Percentiles rank a stretch among this genome's conserved stretches.
These are phyloP conservation scores for Dinomys branickii DNA, from an alignment of 2,113 vertebrate genomes.

Conservation along the genomic window DNA sequence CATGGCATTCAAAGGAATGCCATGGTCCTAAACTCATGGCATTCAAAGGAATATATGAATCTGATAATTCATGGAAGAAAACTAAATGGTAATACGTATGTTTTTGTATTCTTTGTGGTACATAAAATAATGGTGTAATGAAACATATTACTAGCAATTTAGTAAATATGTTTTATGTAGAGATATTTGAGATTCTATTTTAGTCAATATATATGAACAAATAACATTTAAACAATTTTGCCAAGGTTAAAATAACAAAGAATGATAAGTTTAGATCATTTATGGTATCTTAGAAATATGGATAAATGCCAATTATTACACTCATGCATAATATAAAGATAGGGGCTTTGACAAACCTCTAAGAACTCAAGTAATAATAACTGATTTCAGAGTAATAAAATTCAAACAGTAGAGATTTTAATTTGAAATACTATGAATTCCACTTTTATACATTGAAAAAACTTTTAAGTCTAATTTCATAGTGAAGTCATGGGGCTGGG, in stretches of 20 bases:
- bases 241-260: neutral
- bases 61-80: neutral
- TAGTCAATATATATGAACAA: neutral
- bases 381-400: neutral
- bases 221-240: neutral
- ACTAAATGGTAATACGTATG: neutral
- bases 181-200: neutral
- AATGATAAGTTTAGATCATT: neutral
- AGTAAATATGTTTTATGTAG: neutral
- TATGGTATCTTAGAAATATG: neutral
- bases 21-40: too few relatives aligned
- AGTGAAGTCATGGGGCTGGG: too few relatives aligned
- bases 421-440: constrained; percentile 11
- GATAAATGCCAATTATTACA: neutral
- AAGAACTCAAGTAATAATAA: neutral
- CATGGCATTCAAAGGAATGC: neutral
- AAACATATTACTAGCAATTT: neutral
- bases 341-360: neutral
- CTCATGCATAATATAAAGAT: neutral
- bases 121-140: neutral
- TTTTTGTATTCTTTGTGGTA: neutral
- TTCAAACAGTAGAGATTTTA: neutral
- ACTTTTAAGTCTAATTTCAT: constrained; percentile 34
- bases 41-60: neutral
- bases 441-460: constrained; percentile 2